Evolutionary conservation across 2,113 vertebrate species (phyloP).

Genomic region (Machaerirhynchus nigripectus): DNA sequence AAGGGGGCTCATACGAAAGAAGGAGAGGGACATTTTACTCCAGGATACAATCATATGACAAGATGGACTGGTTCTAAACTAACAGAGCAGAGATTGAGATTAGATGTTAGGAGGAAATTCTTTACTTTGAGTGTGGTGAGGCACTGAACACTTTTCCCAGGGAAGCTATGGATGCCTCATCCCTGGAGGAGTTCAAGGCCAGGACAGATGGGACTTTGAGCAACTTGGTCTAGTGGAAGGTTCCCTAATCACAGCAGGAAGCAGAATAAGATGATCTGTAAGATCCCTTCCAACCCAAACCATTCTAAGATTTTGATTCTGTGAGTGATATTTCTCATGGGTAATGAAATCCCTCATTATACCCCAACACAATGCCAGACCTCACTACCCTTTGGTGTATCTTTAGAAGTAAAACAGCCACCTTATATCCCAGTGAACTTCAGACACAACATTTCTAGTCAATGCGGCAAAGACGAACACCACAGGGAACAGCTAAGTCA

Average conservation of each 20-base stretch:
- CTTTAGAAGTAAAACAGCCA: background rate
- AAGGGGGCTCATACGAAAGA: background rate
- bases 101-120: background rate
- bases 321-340: background rate
- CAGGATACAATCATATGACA: rapidly evolving
- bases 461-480: background rate
- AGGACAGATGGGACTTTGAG: background rate
- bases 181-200: background rate
- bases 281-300: background rate
- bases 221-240: background rate
- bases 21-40: background rate
- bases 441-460: background rate
- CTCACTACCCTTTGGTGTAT: background rate
- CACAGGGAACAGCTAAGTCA: rapidly evolving
- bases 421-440: background rate
- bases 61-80: background rate
- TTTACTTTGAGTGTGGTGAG: background rate
- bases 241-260: background rate
- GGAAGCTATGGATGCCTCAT: background rate
- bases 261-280: background rate
- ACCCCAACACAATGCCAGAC: background rate
- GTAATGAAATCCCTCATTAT: background rate
- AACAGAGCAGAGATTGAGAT: background rate
- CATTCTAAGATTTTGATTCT: background rate
- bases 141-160: background rate